Percentiles rank a stretch among this genome's conserved stretches.
These are phyloP conservation scores for Spea bombifrons DNA, from an alignment of 2,113 vertebrate genomes.

Conservation along the genomic window DNA sequence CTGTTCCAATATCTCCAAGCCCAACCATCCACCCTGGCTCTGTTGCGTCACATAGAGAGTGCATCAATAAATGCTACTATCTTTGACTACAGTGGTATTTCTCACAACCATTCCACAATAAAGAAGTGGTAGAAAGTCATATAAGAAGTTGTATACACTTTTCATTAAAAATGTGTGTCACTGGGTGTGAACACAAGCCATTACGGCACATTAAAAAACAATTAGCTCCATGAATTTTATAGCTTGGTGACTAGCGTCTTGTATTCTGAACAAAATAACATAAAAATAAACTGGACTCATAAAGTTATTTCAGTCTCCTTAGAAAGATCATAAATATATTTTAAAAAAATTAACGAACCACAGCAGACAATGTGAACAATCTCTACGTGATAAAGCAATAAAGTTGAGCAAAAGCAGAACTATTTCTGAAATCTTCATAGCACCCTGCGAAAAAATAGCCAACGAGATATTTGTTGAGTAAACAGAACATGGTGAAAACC, in stretches of 20 bases:
- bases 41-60: too few species aligned
- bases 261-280: not conserved
- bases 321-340: not conserved
- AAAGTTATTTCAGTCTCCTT: not conserved
- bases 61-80: too few species aligned
- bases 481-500: conserved; percentile 29
- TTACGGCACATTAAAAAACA: not conserved
- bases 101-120: too few species aligned
- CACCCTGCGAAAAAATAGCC: conserved; percentile 37
- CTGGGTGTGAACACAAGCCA: conserved; percentile 1
- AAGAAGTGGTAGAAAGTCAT: too few species aligned
- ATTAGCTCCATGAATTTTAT: conserved; percentile 13
- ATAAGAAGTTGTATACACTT: too few species aligned
- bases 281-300: conserved; percentile 6
- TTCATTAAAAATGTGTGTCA: not conserved
- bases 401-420: conserved; percentile 23
- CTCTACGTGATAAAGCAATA: conserved; percentile 10
- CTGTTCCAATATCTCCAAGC: too few species aligned
- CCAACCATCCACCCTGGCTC: too few species aligned
- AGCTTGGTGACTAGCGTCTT: not conserved
- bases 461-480: conserved; percentile 43
- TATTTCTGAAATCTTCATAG: conserved; percentile 41
- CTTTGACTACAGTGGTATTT: too few species aligned
- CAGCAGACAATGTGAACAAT: conserved; percentile 1
- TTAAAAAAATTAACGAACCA: not conserved